Conservation (phyloP, 2,888 invertebrate species). For the Hemithea aestivaria region DNA sequence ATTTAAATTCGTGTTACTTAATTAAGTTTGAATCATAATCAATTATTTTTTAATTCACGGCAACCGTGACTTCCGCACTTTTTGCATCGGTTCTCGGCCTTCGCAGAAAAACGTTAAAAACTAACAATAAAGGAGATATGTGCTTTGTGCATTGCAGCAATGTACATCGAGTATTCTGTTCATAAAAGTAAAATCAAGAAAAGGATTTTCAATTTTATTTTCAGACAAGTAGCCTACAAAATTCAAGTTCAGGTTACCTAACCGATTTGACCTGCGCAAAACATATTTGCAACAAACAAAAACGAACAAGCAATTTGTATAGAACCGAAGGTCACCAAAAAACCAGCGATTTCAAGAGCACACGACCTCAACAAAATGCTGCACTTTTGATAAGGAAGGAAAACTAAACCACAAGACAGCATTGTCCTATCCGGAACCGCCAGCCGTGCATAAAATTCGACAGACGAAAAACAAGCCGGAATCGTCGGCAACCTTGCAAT, state of each 20-base stretch:
- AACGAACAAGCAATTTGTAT: constrained; percentile 11
- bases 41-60: constrained; percentile 20
- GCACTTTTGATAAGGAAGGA: constrained; percentile 55
- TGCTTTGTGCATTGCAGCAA: constrained; percentile 33
- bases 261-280: too few species aligned
- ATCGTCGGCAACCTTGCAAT: constrained; percentile 46
- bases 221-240: too few species aligned
- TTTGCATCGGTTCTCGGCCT: constrained; percentile 28
- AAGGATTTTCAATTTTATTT: too few species aligned
- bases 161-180: constrained; percentile 13
- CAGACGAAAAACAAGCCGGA: constrained; percentile 54
- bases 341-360: constrained; percentile 21
- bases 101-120: constrained; percentile 30
- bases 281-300: constrained; percentile 8
- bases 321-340: constrained; percentile 22
- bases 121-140: constrained; percentile 27
- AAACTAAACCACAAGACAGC: constrained; percentile 20
- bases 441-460: constrained; percentile 54
- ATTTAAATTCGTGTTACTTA: too few species aligned
- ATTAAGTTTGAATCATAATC: constrained; percentile 21
- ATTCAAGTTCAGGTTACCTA: too few species aligned
- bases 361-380: constrained; percentile 35
- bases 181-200: too few species aligned
- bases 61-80: constrained; percentile 48
- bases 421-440: constrained; percentile 44